Percentiles rank a stretch among this genome's conserved stretches.
These are phyloP conservation scores for Leptinotarsa tumamoca DNA, from an alignment of 2,888 invertebrate species.

Conservation along the genomic window DNA sequence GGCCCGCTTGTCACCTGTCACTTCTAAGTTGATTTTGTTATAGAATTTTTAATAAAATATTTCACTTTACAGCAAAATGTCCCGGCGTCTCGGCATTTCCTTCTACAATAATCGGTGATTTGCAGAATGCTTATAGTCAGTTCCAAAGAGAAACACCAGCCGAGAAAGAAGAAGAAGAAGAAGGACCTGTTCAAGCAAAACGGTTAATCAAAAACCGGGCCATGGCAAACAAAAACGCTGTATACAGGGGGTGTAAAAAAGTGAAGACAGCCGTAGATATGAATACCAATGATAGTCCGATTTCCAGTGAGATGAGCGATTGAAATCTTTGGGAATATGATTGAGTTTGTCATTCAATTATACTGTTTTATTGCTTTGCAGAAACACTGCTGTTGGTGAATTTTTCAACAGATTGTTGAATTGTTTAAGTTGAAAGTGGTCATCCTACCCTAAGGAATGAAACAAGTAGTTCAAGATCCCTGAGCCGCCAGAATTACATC, in stretches of 20 bases:
- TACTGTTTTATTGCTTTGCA: no score
- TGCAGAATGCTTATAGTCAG: conserved; percentile 36
- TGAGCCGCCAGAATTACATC: no score
- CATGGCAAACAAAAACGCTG: conserved; percentile 46
- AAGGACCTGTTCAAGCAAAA: conserved; percentile 12
- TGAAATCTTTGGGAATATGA: no score
- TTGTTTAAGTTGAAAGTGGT: background rate
- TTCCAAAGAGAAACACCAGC: conserved; percentile 1
- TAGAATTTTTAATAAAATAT: background rate
- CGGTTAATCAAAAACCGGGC: conserved; percentile 43
- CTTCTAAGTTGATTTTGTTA: conserved; percentile 4
- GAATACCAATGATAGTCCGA: background rate
- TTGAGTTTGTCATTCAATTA: no score
- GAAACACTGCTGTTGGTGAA: no score
- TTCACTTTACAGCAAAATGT: conserved; percentile 40
- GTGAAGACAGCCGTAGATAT: conserved; percentile 41
- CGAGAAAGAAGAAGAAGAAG: background rate
- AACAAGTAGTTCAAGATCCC: no score
- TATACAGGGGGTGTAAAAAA: conserved; percentile 47
- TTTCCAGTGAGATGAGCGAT: no score
- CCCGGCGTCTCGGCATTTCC: conserved; percentile 43
- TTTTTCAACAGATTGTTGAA: background rate
- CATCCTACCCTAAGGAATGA: no score
- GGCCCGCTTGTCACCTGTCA: background rate
- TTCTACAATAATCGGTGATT: conserved; percentile 41